Evolutionary conservation across 2,113 vertebrate genomes (phyloP), one percentile per base, ranked within the genome.

Genomic region (Tursiops truncatus): DNA sequence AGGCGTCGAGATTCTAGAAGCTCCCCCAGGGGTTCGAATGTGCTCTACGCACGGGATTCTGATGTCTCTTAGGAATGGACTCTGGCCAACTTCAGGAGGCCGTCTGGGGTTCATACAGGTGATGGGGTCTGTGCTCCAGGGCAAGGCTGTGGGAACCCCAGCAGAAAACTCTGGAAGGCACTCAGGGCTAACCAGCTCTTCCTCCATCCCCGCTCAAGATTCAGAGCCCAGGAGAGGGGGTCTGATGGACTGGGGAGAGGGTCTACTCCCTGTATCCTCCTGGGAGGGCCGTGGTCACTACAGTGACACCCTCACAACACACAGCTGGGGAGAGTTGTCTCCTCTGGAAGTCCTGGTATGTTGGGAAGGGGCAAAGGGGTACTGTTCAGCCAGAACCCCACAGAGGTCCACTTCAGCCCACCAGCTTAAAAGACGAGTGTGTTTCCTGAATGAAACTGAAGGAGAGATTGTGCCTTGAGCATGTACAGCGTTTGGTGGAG

Each of bases 331-430:
- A 56, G 21, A 76, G 13, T 7, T 4, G 14, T 47, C 91, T 79
- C 62, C 79, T 50, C 18, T 56, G 91, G 47, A 63, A 77, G 44
- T 38, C 0, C 13, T 9, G 8, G 8, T 36, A 47, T 67, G 1
- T 80, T 67, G n/a, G 50, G 38, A 36, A 53, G 44, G 23, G 21
- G 18, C 67, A 25, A 65, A 23, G 36, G 25, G 44, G 14, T 79
- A 20, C n/a, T 44, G 36, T 44, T 25, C 25, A 90, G 88, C 44
- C 56, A 50, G 6, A 3, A 8, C 14, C 31, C 20, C 38, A 20
- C 0, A 1, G 36, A 63, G 14, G n/a, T 11, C 10, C 36, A n/a
- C 71, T 71, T 1, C 2, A 7, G 25, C 23, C n/a, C 7, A 0
- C 6, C 8, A 63, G 63, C 65, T n/a, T 56, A 21, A 17, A 71